Evolutionary conservation across 2,888 invertebrate genomes (phyloP), one percentile per base, ranked within the genome.

Genomic region (Timema podura): DNA sequence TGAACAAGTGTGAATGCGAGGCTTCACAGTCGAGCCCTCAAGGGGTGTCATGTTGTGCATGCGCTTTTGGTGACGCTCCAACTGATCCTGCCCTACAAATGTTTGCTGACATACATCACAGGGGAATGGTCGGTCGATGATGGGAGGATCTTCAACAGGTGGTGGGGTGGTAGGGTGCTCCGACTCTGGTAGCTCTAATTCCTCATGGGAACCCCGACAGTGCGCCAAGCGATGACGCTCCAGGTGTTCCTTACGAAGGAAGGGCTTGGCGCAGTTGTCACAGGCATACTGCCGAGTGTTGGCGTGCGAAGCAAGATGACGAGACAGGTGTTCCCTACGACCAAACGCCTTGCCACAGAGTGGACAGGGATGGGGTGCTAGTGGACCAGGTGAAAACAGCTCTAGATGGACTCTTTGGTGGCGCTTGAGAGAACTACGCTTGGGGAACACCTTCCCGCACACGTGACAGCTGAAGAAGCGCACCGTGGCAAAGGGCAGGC

Each of bases 401-500:
- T 75, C 76, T 46, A 76, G 74, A 65, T 78, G 78, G 45, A 77
- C 75, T 44, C 75, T 75, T 70, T 76, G 75, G 68, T 78, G 78
- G 48, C 76, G 75, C 74, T 76, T 76, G 73, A 77, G 75, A 30
- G 76, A 76, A 66, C 76, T 76, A 46, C 76, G 74, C 13, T 76
- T 73, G 8, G 77, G 77, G 68, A 76, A 77, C 45, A 76, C 73
- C 70, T 76, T 76, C 8, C 75, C 75, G 13, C 61, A 68, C 76
- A 77, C 9, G 9, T 61, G 61, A 9, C 61, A 61, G 45, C 44
- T 61, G 44, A 44, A 61, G 61, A 61, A 61, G 44, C 45, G 61
- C 10, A 61, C 30, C 30, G 30, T 30, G 30, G 30, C 30, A 30
- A 30, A 30, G 30, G 30, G 30, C 30, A 30, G 30, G 30, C 30